phyloP scores from a whole-genome alignment of 2,797 vertebrate species.

The Meda fulgida region DNA sequence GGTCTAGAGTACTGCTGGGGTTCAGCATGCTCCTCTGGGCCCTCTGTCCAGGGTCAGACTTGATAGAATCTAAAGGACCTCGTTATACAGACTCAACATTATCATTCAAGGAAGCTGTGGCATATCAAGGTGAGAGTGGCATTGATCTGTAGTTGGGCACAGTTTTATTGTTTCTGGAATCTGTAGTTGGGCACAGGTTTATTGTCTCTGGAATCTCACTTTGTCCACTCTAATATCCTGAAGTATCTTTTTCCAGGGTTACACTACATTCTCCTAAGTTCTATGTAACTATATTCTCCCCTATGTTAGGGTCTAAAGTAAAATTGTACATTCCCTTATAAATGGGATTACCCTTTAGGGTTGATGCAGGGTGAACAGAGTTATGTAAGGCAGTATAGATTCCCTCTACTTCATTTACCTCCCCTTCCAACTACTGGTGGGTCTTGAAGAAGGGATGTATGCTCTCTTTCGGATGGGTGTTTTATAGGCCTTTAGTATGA shows the following conservation, averaged over 20 bases:
- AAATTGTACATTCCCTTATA: not conserved
- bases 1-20: not conserved
- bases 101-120: not conserved
- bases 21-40: too few relatives aligned
- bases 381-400: not conserved
- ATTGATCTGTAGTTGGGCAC: too few relatives aligned
- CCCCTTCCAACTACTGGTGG: not conserved
- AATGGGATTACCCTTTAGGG: not conserved
- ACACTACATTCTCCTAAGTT: not conserved
- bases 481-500: too few relatives aligned
- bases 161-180: too few relatives aligned
- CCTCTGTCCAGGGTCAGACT: not conserved
- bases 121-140: too few relatives aligned
- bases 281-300: not conserved
- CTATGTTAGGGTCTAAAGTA: not conserved
- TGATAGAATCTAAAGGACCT: not conserved
- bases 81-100: not conserved
- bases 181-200: too few relatives aligned
- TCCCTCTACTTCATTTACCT: not conserved
- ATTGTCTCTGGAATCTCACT: too few relatives aligned
- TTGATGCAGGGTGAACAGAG: not conserved
- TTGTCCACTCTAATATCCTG: not conserved
- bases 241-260: not conserved
- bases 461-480: too few relatives aligned
- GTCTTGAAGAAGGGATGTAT: not conserved